A percentile compares a stretch with the other conserved stretches of the same genome.
Evolutionary conservation across 2,888 invertebrate genomes (phyloP).

Genomic region (Hecatera dysodea): DNA sequence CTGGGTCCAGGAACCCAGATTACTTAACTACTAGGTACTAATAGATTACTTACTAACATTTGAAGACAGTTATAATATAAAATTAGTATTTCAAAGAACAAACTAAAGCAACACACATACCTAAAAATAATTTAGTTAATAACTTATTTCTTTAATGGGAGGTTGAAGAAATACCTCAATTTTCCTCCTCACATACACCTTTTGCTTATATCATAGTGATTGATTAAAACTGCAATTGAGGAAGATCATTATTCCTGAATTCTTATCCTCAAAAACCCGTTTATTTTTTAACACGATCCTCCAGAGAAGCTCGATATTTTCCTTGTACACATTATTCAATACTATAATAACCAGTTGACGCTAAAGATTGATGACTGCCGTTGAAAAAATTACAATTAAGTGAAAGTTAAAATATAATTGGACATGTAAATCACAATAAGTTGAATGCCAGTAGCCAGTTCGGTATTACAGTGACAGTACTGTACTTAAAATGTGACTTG

Average conservation of each 20-base stretch:
- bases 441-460: conserved; percentile 64
- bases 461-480: conserved; percentile 56
- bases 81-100: no score
- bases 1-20: no score
- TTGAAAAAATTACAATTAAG: conserved; percentile 53
- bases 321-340: conserved; percentile 51
- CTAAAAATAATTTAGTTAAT: no score
- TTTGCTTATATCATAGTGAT: no score
- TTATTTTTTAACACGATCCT: conserved; percentile 24
- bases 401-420: conserved; percentile 63
- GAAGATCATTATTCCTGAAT: conserved; percentile 14
- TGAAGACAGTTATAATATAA: no score
- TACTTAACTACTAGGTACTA: no score
- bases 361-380: conserved; percentile 59
- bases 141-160: no score
- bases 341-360: conserved; percentile 58
- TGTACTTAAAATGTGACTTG: conserved; percentile 51
- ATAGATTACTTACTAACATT: no score
- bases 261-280: conserved; percentile 4
- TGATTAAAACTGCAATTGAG: conserved; percentile 17
- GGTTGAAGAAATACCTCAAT: no score
- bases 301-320: conserved; percentile 54
- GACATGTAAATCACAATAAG: conserved; percentile 54
- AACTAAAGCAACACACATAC: no score
- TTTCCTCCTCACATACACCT: no score